phyloP scores from a whole-genome alignment of 1,140 invertebrate species.

The Drosophila funebris region DNA sequence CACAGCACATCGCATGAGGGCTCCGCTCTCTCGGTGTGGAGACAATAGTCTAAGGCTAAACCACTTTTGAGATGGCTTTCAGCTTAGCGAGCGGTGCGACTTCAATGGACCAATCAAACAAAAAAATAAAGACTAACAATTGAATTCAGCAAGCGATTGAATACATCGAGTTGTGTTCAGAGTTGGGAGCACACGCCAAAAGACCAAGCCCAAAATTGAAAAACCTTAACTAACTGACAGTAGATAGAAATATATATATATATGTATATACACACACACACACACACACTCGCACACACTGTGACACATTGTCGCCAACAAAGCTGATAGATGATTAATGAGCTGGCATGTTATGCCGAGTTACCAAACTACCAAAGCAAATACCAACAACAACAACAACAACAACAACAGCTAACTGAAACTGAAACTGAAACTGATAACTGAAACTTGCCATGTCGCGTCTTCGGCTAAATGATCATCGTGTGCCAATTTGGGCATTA shows the following conservation, averaged over 20 bases:
- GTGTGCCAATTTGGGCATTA: conserved; percentile 80
- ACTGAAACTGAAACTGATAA: conserved; percentile 19
- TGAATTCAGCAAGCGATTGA: conserved; percentile 34
- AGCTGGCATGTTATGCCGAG: conserved; percentile 46
- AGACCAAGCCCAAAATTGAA: conserved; percentile 35
- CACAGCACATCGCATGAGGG: conserved; percentile 14
- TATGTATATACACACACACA: conserved; percentile 14
- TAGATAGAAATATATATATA: not conserved
- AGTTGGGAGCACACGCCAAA: conserved; percentile 62
- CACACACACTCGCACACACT: conserved; percentile 28
- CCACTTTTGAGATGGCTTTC: conserved; percentile 73
- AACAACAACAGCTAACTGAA: conserved; percentile 5
- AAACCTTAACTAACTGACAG: conserved; percentile 49
- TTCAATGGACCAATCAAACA: conserved; percentile 76
- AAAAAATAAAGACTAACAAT: conserved; percentile 51
- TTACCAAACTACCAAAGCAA: conserved; percentile 31
- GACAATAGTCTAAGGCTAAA: conserved; percentile 31
- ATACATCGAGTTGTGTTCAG: conserved; percentile 1
- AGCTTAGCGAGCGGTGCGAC: conserved; percentile 55
- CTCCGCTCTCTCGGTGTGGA: not conserved
- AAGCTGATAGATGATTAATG: conserved; percentile 77
- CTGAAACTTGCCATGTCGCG: conserved; percentile 46
- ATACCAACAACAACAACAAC: not conserved
- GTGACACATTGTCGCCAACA: conserved; percentile 71
- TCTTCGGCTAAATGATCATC: conserved; percentile 74